phyloP scores from a whole-genome alignment of 2,888 invertebrate species.

The Himalopsyche anomala region DNA sequence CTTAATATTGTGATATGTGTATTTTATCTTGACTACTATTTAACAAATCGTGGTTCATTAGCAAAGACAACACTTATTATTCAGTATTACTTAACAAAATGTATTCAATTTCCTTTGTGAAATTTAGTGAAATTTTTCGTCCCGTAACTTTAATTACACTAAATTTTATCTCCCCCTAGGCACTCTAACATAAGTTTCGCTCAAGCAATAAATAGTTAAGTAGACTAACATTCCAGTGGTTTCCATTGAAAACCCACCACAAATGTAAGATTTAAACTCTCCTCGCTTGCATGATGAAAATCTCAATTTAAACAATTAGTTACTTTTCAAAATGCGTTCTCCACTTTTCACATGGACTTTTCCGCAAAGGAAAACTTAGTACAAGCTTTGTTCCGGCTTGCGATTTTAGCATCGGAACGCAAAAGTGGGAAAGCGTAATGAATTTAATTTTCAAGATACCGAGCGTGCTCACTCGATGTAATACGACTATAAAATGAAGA shows the following conservation, averaged over 20 bases:
- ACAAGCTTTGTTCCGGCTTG: conserved; percentile 31
- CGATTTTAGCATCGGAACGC: conserved; percentile 10
- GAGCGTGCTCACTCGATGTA: neutral
- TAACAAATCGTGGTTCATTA: too few species aligned
- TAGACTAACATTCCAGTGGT: neutral
- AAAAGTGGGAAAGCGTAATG: conserved; percentile 18
- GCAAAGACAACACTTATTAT: too few species aligned
- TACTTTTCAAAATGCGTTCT: conserved; percentile 20
- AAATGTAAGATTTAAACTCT: too few species aligned
- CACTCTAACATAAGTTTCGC: too few species aligned
- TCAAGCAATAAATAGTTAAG: too few species aligned
- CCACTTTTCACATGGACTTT: conserved; percentile 11
- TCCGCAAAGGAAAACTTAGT: conserved; percentile 14
- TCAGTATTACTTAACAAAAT: too few species aligned
- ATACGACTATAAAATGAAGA: neutral
- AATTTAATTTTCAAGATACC: neutral
- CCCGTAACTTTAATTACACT: too few species aligned
- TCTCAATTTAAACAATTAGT: neutral
- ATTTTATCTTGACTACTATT: too few species aligned
- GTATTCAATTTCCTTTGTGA: too few species aligned
- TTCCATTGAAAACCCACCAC: neutral
- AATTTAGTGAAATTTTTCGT: too few species aligned
- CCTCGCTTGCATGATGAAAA: neutral
- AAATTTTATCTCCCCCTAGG: too few species aligned
- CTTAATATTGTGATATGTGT: too few species aligned